phyloP scores from a whole-genome alignment of 2,797 vertebrate genomes.

The Hippocampus kuda region DNA sequence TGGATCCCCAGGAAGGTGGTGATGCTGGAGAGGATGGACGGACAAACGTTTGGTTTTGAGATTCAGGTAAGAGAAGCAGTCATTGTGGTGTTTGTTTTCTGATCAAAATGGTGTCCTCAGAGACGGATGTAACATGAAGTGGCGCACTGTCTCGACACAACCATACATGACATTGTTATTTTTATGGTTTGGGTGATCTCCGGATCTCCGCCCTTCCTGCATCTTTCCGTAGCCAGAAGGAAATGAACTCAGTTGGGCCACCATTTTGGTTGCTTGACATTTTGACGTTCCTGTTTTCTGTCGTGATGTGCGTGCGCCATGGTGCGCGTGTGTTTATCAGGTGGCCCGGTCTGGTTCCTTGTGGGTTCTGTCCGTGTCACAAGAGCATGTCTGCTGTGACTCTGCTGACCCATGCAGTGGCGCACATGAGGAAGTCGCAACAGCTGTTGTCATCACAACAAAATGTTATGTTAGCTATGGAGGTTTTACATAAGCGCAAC shows the following conservation, averaged over 20 bases:
- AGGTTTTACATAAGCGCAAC: not conserved
- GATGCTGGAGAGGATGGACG: conserved; percentile 79
- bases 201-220: conserved; percentile 57
- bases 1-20: conserved; percentile 73
- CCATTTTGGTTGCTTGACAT: not conserved
- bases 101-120: not conserved
- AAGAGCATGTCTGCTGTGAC: not conserved
- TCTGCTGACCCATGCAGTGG: not conserved
- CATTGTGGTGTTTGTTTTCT: not conserved
- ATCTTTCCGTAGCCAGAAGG: conserved; percentile 34
- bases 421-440: not conserved
- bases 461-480: not conserved
- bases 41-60: conserved; percentile 89
- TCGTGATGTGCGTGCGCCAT: not conserved
- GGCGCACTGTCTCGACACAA: conserved; percentile 1
- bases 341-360: not conserved
- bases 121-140: not conserved
- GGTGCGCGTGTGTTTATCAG: not conserved
- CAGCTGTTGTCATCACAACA: not conserved
- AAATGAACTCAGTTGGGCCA: conserved; percentile 42
- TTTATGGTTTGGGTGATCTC: conserved; percentile 33
- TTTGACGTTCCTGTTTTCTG: not conserved
- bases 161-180: conserved; percentile 45
- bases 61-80: conserved; percentile 78
- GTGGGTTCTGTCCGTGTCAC: not conserved